Conservation (phyloP, 2,797 vertebrate genomes). For the Chiloscyllium punctatum region DNA sequence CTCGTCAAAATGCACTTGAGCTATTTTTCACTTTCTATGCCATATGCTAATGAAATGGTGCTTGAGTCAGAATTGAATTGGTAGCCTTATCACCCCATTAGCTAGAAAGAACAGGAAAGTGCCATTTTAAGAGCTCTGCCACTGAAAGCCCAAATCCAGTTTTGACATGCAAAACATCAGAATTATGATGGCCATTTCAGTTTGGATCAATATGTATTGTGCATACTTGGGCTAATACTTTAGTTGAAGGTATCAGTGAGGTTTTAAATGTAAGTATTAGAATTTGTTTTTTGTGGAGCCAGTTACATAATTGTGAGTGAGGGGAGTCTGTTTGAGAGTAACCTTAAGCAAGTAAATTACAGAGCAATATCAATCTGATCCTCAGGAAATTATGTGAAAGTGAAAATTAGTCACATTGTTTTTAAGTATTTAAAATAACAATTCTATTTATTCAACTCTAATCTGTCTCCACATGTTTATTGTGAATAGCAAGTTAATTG, state of each 20-base stretch:
- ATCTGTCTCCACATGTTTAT: neutral
- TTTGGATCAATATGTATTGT: neutral
- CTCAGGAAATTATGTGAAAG: neutral
- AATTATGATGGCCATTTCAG: neutral
- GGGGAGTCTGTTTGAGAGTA: neutral
- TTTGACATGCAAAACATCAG: neutral
- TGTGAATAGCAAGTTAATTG: neutral
- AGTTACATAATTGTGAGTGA: neutral
- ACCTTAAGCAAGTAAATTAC: neutral
- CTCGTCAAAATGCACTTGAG: neutral
- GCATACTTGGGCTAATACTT: neutral
- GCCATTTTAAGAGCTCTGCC: neutral
- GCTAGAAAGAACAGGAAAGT: neutral
- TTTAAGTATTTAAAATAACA: neutral
- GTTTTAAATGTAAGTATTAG: neutral
- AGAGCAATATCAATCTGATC: neutral
- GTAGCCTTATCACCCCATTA: neutral
- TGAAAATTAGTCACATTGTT: neutral
- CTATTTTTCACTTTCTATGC: neutral
- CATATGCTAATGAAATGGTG: neutral
- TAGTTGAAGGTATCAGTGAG: neutral
- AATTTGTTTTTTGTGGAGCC: neutral
- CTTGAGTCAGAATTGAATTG: neutral
- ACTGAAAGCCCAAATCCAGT: neutral
- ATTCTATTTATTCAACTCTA: neutral